Percentiles rank a stretch among this genome's conserved stretches.
Evolutionary conservation across 2,888 invertebrate species (phyloP).

Genomic region (Melanostoma mellinum): DNA sequence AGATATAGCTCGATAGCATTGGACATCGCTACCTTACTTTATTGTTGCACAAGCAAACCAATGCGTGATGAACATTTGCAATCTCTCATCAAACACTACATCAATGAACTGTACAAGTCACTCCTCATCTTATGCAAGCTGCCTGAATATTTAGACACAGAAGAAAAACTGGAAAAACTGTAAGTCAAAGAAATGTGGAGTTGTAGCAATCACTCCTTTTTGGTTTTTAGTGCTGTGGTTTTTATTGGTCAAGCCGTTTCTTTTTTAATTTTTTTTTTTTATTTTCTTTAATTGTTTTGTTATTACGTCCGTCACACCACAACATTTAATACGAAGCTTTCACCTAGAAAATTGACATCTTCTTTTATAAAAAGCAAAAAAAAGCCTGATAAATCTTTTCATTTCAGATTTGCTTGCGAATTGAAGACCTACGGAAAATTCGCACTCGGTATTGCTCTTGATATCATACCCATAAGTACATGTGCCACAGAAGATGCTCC

Average conservation of each 20-base stretch:
- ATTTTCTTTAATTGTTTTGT: too few species aligned
- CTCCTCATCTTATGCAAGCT: constrained; percentile 83
- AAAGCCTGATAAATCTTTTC: too few species aligned
- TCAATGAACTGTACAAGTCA: constrained; percentile 84
- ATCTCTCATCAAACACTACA: constrained; percentile 85
- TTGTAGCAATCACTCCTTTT: too few species aligned
- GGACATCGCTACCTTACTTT: constrained; percentile 86
- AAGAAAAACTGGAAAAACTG: constrained; percentile 84
- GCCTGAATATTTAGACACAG: constrained; percentile 80
- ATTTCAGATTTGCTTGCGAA: constrained; percentile 85
- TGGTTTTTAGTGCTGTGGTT: too few species aligned
- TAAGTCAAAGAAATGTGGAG: constrained; percentile 79
- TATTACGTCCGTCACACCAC: too few species aligned
- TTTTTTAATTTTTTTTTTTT: constrained; percentile 22
- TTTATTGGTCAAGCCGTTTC: neutral
- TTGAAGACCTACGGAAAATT: constrained; percentile 86
- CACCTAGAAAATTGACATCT: too few species aligned
- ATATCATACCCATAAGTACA: constrained; percentile 88
- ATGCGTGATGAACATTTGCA: constrained; percentile 85
- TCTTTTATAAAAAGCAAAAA: too few species aligned
- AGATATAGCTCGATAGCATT: constrained; percentile 88
- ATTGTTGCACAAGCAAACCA: constrained; percentile 86
- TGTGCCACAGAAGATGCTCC: constrained; percentile 89
- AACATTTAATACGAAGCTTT: too few species aligned
- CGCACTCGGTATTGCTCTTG: constrained; percentile 87